Percentiles rank a stretch among this genome's conserved stretches.
These are phyloP conservation scores for Brachyptera putata DNA, from an alignment of 2,888 invertebrate species.

Conservation along the genomic window DNA sequence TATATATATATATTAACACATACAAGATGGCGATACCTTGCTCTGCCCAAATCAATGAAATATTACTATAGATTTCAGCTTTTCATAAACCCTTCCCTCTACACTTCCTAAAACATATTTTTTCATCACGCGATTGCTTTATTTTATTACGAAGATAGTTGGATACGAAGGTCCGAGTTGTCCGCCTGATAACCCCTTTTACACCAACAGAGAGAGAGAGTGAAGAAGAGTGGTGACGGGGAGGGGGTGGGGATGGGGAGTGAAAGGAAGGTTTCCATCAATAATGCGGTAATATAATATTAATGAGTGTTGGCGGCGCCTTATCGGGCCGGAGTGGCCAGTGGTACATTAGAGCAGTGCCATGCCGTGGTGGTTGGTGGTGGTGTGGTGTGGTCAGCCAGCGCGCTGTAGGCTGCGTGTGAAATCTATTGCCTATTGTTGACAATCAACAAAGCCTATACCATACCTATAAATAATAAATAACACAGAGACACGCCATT, in stretches of 20 bases:
- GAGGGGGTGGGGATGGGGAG: neutral
- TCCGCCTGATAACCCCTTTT: no score
- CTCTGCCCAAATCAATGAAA: no score
- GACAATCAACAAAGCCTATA: slow-evolving; percentile 20
- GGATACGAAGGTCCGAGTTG: no score
- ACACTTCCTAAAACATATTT: no score
- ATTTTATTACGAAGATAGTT: no score
- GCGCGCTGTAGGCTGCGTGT: neutral
- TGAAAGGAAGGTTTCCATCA: neutral
- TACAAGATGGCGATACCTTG: no score
- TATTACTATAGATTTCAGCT: no score
- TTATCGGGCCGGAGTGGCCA: slow-evolving; percentile 1
- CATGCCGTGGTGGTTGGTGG: neutral
- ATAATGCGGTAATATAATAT: neutral
- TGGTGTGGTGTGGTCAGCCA: no score
- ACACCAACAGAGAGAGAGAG: neutral
- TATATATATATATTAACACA: neutral
- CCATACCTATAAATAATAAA: slow-evolving; percentile 14
- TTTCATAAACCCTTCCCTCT: neutral
- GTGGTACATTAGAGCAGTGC: neutral
- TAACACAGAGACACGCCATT: slow-evolving; percentile 7
- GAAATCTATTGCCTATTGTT: slow-evolving; percentile 8
- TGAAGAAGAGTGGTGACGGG: neutral
- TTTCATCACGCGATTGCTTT: no score
- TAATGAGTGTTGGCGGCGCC: neutral